phyloP scores from a whole-genome alignment of 1,140 invertebrate genomes.

The Oedothorax gibbosus region DNA sequence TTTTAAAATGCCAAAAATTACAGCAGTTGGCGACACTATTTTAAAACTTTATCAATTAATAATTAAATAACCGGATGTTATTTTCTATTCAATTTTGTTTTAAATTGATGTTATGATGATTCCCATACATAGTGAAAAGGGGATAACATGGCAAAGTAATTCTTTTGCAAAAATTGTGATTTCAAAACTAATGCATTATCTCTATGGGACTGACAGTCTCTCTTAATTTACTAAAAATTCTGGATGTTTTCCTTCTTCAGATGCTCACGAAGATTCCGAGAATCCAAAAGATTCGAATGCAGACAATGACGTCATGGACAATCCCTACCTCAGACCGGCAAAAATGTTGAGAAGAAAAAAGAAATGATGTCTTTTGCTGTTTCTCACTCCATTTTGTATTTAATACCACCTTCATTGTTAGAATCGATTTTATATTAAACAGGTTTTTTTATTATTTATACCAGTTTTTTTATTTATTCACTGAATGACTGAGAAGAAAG shows the following conservation, averaged over 20 bases:
- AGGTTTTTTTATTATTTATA: background rate
- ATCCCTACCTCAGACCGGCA: conserved; percentile 86
- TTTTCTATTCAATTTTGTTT: no score
- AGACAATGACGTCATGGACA: conserved; percentile 80
- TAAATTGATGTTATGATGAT: no score
- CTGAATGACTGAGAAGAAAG: background rate
- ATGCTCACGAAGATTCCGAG: conserved; percentile 34
- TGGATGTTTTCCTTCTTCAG: conserved; percentile 9
- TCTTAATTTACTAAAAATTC: no score
- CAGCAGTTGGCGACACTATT: no score
- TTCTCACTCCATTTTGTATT: background rate
- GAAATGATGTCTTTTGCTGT: conserved; percentile 28
- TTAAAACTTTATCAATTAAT: no score
- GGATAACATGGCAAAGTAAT: no score
- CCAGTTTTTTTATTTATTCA: background rate
- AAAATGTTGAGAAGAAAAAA: conserved; percentile 75
- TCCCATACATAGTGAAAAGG: no score
- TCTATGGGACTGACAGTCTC: no score
- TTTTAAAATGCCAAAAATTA: no score
- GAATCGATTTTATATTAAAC: background rate
- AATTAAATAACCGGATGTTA: no score
- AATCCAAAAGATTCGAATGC: conserved; percentile 52
- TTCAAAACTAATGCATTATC: no score
- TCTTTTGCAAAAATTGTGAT: no score
- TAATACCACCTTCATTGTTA: background rate